Conservation (phyloP, 1,140 invertebrate genomes). For the Macrocentrus cingulum region DNA sequence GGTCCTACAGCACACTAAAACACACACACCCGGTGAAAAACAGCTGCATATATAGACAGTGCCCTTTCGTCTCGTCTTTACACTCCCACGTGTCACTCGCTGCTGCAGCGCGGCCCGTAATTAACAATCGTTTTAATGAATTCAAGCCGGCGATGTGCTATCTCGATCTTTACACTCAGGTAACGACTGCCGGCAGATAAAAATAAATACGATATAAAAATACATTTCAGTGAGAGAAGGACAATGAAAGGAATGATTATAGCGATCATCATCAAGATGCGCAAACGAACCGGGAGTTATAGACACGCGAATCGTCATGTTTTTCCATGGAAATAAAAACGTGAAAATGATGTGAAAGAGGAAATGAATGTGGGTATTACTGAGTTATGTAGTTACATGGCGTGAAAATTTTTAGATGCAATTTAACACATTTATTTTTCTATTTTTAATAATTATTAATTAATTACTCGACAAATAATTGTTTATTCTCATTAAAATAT, state of each 20-base stretch:
- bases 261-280: neutral
- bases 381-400: no score
- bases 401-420: no score
- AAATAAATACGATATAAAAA: conserved; percentile 14
- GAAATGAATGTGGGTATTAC: conserved; percentile 1
- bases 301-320: conserved; percentile 20
- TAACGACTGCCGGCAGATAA: conserved; percentile 18
- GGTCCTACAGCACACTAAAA: no score
- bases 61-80: neutral
- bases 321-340: neutral
- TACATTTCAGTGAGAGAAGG: no score
- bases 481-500: no score
- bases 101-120: conserved; percentile 27
- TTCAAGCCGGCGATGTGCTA: conserved; percentile 30
- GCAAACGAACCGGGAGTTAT: conserved; percentile 11
- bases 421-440: no score
- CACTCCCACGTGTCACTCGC: conserved; percentile 37
- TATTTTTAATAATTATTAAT: no score
- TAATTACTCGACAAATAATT: no score
- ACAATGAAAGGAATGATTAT: neutral
- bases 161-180: conserved; percentile 39
- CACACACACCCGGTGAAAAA: no score
- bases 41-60: conserved; percentile 23
- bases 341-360: neutral
- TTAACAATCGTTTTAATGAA: conserved; percentile 46